A percentile compares a stretch with the other conserved stretches of the same genome.
phyloP scores from a whole-genome alignment of 2,888 invertebrate species.

The Eumerus sabulonum region DNA sequence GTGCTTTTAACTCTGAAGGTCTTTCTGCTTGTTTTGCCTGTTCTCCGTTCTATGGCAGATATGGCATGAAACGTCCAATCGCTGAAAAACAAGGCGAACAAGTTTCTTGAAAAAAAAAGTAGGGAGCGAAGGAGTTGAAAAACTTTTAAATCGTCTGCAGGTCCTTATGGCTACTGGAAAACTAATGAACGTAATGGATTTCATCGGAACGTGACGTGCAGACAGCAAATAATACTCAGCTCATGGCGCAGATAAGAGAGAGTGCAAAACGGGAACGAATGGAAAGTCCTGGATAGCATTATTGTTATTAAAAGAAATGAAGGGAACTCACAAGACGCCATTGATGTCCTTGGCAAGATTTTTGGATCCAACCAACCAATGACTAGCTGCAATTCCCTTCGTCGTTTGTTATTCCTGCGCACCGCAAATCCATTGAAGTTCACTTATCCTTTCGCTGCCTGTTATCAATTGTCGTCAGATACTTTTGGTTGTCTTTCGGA shows the following conservation, averaged over 20 bases:
- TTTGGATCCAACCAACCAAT: too few relatives aligned
- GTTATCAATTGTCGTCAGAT: conserved; percentile 69
- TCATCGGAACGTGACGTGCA: conserved; percentile 65
- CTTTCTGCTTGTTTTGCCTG: conserved; percentile 40
- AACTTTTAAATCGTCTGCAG: conserved; percentile 53
- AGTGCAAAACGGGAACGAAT: not conserved
- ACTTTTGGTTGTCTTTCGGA: conserved; percentile 60
- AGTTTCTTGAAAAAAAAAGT: not conserved
- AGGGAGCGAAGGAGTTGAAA: conserved; percentile 13
- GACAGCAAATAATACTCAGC: conserved; percentile 58
- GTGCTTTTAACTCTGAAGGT: conserved; percentile 4
- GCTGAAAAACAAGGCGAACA: conserved; percentile 1
- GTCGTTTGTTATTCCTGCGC: conserved; percentile 12
- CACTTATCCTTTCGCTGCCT: conserved; percentile 58
- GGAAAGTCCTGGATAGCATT: conserved; percentile 55
- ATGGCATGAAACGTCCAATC: conserved; percentile 14
- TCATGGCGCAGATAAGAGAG: conserved; percentile 2
- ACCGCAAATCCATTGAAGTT: conserved; percentile 58
- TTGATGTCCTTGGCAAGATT: conserved; percentile 21
- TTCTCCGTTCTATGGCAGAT: not conserved
- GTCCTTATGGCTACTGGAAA: conserved; percentile 63
- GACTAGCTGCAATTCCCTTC: conserved; percentile 9
- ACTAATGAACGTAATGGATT: conserved; percentile 67
- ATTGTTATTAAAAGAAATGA: conserved; percentile 64
- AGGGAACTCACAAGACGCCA: conserved; percentile 38